Evolutionary conservation across 2,797 vertebrate genomes (phyloP).

Genomic region (Tadarida brasiliensis): DNA sequence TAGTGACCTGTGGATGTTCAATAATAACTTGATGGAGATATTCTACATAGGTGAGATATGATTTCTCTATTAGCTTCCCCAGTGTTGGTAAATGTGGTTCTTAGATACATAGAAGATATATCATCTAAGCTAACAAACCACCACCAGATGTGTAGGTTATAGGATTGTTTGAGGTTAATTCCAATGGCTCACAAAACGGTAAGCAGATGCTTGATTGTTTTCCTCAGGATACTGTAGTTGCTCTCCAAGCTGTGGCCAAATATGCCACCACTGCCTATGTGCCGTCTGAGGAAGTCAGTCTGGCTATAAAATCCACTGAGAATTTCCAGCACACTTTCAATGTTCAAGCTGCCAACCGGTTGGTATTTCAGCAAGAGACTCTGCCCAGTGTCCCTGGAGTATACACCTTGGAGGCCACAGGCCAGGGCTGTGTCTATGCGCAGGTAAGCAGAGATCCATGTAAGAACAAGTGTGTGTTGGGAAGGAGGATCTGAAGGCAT

Average conservation of each 20-base stretch:
- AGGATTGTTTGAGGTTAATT: background rate
- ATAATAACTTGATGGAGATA: slow-evolving; percentile 1
- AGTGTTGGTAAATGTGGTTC: background rate
- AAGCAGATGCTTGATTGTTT: background rate
- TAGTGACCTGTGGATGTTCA: background rate
- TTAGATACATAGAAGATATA: background rate
- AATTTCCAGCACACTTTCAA: slow-evolving; percentile 85
- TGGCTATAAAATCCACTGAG: slow-evolving; percentile 87
- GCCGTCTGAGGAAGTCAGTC: slow-evolving; percentile 84
- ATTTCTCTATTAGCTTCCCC: background rate
- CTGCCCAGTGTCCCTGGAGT: slow-evolving; percentile 86
- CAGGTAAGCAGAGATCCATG: slow-evolving; percentile 88
- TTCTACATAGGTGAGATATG: background rate
- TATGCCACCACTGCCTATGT: slow-evolving; percentile 90
- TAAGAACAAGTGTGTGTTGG: background rate
- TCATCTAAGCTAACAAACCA: background rate
- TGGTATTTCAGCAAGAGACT: slow-evolving; percentile 90
- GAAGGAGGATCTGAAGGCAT: background rate
- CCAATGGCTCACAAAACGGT: background rate
- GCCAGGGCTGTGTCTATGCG: slow-evolving; percentile 89
- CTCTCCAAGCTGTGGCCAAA: slow-evolving; percentile 92
- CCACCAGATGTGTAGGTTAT: background rate
- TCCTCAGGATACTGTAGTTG: slow-evolving; percentile 93
- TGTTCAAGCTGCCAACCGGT: slow-evolving; percentile 89
- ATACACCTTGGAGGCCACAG: slow-evolving; percentile 87